Percentiles rank a stretch among this genome's conserved stretches.
These are phyloP conservation scores for Sus cebifrons DNA, from an alignment of 2,797 vertebrate genomes.

Conservation along the genomic window DNA sequence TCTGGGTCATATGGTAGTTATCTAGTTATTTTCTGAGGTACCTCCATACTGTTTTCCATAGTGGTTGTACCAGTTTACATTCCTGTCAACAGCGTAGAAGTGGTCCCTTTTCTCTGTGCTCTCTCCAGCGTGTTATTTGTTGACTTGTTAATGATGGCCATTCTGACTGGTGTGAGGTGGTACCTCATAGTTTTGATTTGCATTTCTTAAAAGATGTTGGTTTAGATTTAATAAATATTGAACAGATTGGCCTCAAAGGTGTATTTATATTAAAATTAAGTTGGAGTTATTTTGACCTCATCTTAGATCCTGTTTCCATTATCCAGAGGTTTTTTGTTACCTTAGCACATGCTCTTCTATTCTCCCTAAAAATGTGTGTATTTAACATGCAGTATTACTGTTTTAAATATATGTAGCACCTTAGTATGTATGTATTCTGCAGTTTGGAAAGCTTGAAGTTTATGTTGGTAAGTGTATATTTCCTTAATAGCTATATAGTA, in stretches of 20 bases:
- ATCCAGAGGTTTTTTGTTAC: background rate
- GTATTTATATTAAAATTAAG: constrained; percentile 16
- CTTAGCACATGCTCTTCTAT: background rate
- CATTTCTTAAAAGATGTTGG: constrained; percentile 13
- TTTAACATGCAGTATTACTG: background rate
- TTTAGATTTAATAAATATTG: constrained; percentile 40
- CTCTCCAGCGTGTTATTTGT: too few species aligned
- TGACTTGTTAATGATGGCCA: too few species aligned
- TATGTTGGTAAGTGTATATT: background rate
- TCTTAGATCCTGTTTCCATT: constrained; percentile 24
- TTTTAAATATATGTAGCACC: constrained; percentile 13
- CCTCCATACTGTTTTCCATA: too few species aligned
- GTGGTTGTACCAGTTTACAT: too few species aligned
- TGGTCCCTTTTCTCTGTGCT: too few species aligned
- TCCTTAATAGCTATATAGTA: background rate
- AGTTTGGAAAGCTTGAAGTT: constrained; percentile 4
- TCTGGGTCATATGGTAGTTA: too few species aligned
- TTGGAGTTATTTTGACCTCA: background rate
- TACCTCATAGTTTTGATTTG: too few species aligned
- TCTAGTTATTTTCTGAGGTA: too few species aligned
- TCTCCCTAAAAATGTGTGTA: background rate
- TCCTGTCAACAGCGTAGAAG: too few species aligned
- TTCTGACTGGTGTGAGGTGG: too few species aligned
- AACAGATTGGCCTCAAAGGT: constrained; percentile 15
- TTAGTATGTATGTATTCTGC: background rate